phyloP scores from a whole-genome alignment of 2,888 invertebrate species.

The Willowsia nigromaculata region DNA sequence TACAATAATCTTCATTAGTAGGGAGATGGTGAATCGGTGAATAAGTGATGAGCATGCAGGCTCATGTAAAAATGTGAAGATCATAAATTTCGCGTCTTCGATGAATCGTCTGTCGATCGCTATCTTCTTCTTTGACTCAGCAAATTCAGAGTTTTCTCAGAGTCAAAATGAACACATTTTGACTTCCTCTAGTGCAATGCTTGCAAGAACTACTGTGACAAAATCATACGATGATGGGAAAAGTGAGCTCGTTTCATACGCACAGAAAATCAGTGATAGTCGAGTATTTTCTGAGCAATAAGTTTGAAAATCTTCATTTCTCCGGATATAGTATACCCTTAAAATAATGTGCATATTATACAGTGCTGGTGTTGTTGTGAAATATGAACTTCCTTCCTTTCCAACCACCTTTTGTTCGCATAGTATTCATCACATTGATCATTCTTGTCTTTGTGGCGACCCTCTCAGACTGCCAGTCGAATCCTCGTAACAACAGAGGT shows the following conservation, averaged over 20 bases:
- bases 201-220: not conserved
- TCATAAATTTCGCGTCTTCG: not conserved
- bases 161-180: not conserved
- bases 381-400: conserved; percentile 70
- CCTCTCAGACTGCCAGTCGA: conserved; percentile 25
- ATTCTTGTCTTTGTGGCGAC: conserved; percentile 48
- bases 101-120: not conserved
- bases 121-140: not conserved
- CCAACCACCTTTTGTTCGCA: conserved; percentile 52
- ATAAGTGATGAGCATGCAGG: not conserved
- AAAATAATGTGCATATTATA: conserved; percentile 62
- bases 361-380: conserved; percentile 52
- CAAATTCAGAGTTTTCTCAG: not conserved
- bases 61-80: not conserved
- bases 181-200: not conserved
- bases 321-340: conserved; percentile 19
- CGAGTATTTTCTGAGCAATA: not conserved
- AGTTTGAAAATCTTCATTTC: conserved; percentile 16
- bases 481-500: not conserved
- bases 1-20: not conserved
- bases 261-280: not conserved
- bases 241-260: not conserved
- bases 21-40: too few relatives aligned
- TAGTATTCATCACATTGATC: conserved; percentile 45
- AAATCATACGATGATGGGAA: not conserved